Conservation (phyloP, 2,113 vertebrate genomes). For the Rhegmatorhina hoffmannsi region DNA sequence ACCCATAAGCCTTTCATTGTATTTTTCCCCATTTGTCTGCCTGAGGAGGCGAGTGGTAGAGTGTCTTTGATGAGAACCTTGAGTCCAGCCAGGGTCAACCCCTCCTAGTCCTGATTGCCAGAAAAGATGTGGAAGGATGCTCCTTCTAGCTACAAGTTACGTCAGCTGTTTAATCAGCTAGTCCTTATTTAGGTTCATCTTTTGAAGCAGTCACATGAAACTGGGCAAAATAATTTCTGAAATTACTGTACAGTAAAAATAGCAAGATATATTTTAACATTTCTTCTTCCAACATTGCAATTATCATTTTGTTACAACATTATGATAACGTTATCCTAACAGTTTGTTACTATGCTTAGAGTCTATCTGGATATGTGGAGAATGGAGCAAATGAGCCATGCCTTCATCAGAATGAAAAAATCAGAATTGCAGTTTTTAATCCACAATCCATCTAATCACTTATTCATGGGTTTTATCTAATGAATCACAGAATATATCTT, state of each 20-base stretch:
- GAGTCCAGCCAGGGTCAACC: neutral
- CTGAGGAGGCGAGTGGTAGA: neutral
- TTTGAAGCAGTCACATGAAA: neutral
- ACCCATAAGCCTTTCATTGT: accelerated
- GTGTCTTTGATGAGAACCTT: neutral
- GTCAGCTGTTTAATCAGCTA: neutral
- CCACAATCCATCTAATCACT: neutral
- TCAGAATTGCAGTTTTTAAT: neutral
- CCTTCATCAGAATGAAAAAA: neutral
- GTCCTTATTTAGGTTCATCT: neutral
- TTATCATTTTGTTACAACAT: neutral
- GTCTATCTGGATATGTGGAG: neutral
- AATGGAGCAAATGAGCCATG: neutral
- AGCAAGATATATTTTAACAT: neutral
- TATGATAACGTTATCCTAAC: neutral
- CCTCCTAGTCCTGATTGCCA: neutral
- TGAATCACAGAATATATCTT: neutral
- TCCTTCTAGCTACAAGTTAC: neutral
- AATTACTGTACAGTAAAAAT: neutral
- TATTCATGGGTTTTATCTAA: neutral
- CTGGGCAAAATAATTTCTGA: neutral
- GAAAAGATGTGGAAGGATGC: neutral
- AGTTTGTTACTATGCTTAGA: neutral
- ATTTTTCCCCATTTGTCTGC: neutral
- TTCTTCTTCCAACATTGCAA: neutral